Evolutionary conservation across 2,113 vertebrate genomes (phyloP).

Genomic region (Eulemur rufifrons): DNA sequence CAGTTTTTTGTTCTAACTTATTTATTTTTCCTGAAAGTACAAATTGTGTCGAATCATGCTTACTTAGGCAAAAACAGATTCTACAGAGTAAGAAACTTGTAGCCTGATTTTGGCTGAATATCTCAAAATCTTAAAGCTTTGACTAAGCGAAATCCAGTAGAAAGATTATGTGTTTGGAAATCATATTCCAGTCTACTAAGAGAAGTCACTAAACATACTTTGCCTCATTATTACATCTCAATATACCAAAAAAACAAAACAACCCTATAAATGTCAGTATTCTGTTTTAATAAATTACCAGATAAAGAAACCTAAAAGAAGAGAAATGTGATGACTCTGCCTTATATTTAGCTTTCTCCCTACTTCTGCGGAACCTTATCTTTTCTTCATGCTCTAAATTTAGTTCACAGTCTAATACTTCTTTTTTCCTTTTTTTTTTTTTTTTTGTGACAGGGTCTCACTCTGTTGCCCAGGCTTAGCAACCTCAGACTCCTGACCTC

Average conservation of each 20-base stretch:
- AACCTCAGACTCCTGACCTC: too few relatives aligned
- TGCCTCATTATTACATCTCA: background rate
- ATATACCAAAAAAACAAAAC: background rate
- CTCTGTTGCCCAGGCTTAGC: too few relatives aligned
- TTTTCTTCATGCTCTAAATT: background rate
- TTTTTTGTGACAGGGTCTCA: too few relatives aligned
- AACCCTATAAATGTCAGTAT: background rate
- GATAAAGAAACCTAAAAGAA: background rate
- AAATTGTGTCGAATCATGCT: constrained; percentile 43
- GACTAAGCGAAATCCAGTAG: constrained; percentile 38
- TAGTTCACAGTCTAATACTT: background rate
- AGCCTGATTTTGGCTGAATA: constrained; percentile 39
- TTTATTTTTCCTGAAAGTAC: background rate
- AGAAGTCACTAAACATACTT: background rate
- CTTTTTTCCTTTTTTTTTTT: too few relatives aligned
- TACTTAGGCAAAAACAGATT: constrained; percentile 40
- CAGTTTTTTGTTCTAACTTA: constrained; percentile 32
- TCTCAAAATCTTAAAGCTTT: constrained; percentile 46
- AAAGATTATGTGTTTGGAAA: background rate
- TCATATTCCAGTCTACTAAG: background rate
- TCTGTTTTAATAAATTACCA: background rate
- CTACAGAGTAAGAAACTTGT: constrained; percentile 14
- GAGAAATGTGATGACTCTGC: background rate
- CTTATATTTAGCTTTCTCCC: background rate
- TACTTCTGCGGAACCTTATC: background rate